Evolutionary conservation across 2,888 invertebrate species (phyloP), one percentile per base, ranked within the genome.

Genomic region (Ctena decussata): DNA sequence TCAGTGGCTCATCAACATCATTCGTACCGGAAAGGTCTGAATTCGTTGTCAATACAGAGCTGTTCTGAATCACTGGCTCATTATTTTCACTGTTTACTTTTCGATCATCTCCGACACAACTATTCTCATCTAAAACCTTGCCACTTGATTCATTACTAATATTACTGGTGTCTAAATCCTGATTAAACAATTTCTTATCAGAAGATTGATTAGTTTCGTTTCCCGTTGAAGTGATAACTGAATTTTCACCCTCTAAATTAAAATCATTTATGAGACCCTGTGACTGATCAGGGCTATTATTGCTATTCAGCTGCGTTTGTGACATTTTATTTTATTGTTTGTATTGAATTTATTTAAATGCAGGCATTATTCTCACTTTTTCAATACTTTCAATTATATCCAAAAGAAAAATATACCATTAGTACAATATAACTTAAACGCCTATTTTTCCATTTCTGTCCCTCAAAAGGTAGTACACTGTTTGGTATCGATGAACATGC

Each of bases 301-400:
- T 15, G 35, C 35, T 65, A 65, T 32, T 65, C 65, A 65, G 8
- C 6, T 65, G 18, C 35, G 15, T 35, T 65, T 32, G 35, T 65
- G 65, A 65, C 65, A 65, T 65, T 35, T 65, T 65, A 18, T 18
- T 35, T 65, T 35, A 65, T 65, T 65, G 21, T 65, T 65, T 35
- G 65, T 65, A 65, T 65, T 65, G 65, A 65, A 32, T 65, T 65
- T 65, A 35, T 65, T 65, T 65, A 65, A 65, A 65, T 65, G 35
- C 30, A 65, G 11, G 32, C 6, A 65, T 65, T 65, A 65, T 35
- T 35, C 21, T 35, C 65, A 35, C 32, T 2, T 32, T 35, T 65
- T 65, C 30, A 65, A 65, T 65, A 65, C 35, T 35, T 35, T 65
- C 65, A 35, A n/a, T 65, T 65, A 60, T 30, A 65, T 65, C 65